Percentiles rank a stretch among this genome's conserved stretches.
Conservation (phyloP, 2,797 vertebrate genomes). For the Falco peregrinus region DNA sequence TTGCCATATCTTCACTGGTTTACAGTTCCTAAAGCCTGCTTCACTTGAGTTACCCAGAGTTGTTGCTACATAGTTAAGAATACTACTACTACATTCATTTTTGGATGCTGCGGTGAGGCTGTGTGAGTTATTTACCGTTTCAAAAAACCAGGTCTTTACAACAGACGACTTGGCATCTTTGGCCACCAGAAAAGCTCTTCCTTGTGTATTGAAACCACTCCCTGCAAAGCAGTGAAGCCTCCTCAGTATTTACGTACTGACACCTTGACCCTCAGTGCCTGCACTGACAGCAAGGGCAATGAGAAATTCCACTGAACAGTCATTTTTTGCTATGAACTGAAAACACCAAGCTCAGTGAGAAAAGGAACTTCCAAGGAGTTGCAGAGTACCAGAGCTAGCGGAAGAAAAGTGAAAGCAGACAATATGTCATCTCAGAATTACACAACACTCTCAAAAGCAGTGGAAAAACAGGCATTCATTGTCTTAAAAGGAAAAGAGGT, state of each 20-base stretch:
- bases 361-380: background rate
- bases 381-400: background rate
- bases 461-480: background rate
- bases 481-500: background rate
- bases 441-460: background rate
- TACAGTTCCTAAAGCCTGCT: background rate
- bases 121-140: background rate
- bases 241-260: background rate
- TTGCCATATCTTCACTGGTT: background rate
- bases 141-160: background rate
- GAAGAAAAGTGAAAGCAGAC: background rate
- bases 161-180: background rate
- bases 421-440: background rate
- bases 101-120: background rate
- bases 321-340: background rate
- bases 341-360: background rate
- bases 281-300: background rate
- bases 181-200: background rate
- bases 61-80: background rate
- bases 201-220: background rate
- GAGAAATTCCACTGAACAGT: background rate
- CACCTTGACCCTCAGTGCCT: background rate
- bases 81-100: background rate
- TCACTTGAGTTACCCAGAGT: background rate
- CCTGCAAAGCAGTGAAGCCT: background rate